Base-by-base conservation (phyloP, 2,797 vertebrate genomes). In the Crypturellus tataupa region DNA sequence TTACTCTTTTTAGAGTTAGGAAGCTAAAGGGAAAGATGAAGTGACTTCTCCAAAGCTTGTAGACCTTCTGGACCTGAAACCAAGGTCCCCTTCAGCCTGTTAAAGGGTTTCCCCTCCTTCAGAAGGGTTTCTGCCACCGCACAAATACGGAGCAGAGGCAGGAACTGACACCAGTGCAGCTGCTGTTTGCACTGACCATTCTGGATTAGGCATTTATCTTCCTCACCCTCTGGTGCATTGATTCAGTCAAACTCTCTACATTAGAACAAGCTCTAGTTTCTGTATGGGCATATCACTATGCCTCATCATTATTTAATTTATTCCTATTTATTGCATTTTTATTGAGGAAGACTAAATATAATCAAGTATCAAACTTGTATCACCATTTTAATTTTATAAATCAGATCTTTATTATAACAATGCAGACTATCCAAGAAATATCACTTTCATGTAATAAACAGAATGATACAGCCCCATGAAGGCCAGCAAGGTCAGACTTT, bases 261-360 rank as follows among this genome's bases (percentile, higher is more conserved):
- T 8, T 39, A 11, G 39, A 79, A 39, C 44, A 60, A 39, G 19
- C 23, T 44, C 69, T 49, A 18, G 19, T 24, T 40, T 68, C 35
- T 79, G 24, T 14, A 19, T 37, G 0, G 0, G 67, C 4, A 0
- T 18, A 56, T 24, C 37, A 14, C n/a, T n/a, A 29, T 16, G 23
- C 40, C n/a, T 72, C 69, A 17, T 18, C 46, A 55, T 35, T 16
- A 25, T 64, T 49, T 76, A 44, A 55, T 7, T 62, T 37, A 29
- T n/a, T 35, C 16, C 37, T 55, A 11, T 56, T 85, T 56, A 31
- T 19, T 42, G 23, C 20, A 20, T 51, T 33, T 80, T 75, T 21
- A 2, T 56, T 71, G 31, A 35, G 39, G 60, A 27, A 49, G 56
- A 60, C 20, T 44, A 44, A 51, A 51, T 25, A 37, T 31, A 69